Evolutionary conservation across 2,797 vertebrate genomes (phyloP), one percentile per base, ranked within the genome.

Genomic region (Lophotriccus pileatus): DNA sequence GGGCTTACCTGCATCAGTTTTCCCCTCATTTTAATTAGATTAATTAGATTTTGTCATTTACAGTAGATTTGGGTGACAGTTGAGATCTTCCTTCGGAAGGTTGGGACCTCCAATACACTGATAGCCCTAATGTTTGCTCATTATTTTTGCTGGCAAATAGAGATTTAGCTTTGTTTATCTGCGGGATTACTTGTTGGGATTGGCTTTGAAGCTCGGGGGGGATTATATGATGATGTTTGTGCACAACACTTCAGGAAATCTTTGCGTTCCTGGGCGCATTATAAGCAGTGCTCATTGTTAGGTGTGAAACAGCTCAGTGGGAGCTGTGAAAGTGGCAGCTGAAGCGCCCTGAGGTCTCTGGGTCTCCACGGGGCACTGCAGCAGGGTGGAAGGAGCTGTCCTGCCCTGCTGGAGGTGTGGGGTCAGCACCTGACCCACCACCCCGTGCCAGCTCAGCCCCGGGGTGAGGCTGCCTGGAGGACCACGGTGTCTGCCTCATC

Each of bases 141-240:
- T 96, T 93, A 88, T 94, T 95, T 96, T 91, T 91, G 70, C 77
- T 82, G 95, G 91, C 93, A 90, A 94, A 94, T 74, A 64, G 96
- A 94, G 96, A 43, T 95, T 96, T 96, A 90, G 85, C 85, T 94
- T 91, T 84, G 95, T 96, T 96, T 95, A 88, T 96, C 95, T 94
- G 49, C 20, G 49, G 93, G 95, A 96, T 97, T 96, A 97, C 91
- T 87, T 67, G 37, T 30, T 60, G 89, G 87, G 95, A 94, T 96
- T 97, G 95, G 91, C 94, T 95, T 79, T 69, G 94, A 56, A 87
- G 89, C 91, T 83, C 85, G 13, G 46, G 46, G 46, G 46, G 96
- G 96, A 96, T 97, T 96, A 93, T 94, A 55, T 93, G 84, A 5
- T 43, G 74, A 88, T 94, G 85, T 88, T 90, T 79, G 87, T 91